A percentile compares a stretch with the other conserved stretches of the same genome.
Evolutionary conservation across 2,888 invertebrate species (phyloP).

Genomic region (Epistrophella euchroma): DNA sequence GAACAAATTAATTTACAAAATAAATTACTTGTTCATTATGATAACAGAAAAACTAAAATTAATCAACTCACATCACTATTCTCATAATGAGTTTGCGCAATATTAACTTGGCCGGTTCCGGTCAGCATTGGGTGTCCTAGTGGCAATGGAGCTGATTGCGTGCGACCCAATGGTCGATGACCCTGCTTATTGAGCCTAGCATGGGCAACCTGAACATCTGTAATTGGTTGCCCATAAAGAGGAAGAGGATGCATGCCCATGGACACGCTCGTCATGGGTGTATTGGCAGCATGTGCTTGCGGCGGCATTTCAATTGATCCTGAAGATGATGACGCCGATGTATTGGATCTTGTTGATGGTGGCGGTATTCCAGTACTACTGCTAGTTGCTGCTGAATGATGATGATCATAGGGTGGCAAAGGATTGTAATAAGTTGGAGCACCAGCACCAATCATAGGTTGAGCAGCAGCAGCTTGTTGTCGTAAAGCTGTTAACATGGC

Average conservation of each 20-base stretch:
- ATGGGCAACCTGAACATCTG: constrained; percentile 88
- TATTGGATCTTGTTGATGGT: constrained; percentile 86
- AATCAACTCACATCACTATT: constrained; percentile 82
- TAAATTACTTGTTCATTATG: neutral
- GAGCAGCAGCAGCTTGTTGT: constrained; percentile 78
- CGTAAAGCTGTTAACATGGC: constrained; percentile 82
- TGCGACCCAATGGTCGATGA: constrained; percentile 94
- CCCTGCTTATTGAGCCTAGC: constrained; percentile 89
- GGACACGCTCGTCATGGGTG: constrained; percentile 76
- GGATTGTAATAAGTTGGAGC: constrained; percentile 82
- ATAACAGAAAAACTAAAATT: neutral
- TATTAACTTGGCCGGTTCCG: constrained; percentile 82
- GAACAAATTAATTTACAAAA: no score
- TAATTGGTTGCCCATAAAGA: constrained; percentile 85
- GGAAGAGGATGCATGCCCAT: constrained; percentile 77
- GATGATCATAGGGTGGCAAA: constrained; percentile 80
- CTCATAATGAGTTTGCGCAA: constrained; percentile 83
- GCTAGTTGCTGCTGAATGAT: constrained; percentile 70
- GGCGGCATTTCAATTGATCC: constrained; percentile 82
- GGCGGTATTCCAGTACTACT: constrained; percentile 74
- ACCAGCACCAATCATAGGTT: constrained; percentile 77
- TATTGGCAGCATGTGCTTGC: constrained; percentile 81
- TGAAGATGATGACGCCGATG: constrained; percentile 82
- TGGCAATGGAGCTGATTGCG: constrained; percentile 96
- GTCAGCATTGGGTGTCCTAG: constrained; percentile 94